Evolutionary conservation across 2,888 invertebrate genomes (phyloP).

Genomic region (Ganaspis brasiliensis): DNA sequence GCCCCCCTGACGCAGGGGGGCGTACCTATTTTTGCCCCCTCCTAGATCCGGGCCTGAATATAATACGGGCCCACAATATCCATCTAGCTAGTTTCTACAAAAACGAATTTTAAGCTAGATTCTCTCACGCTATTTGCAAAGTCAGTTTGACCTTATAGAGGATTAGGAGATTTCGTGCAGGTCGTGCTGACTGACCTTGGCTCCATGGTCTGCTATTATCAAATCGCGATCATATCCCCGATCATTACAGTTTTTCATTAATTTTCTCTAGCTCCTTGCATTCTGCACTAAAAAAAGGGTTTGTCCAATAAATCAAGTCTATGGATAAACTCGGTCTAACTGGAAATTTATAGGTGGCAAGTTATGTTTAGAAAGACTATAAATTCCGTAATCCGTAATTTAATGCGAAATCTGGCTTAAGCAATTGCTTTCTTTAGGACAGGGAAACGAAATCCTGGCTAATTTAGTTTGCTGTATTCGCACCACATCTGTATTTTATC

Average conservation of each 20-base stretch:
- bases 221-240: constrained; percentile 11
- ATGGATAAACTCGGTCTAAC: constrained; percentile 20
- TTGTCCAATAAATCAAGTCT: constrained; percentile 20
- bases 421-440: not conserved
- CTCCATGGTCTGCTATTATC: not conserved
- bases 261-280: not conserved
- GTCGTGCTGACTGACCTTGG: not conserved
- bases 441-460: not conserved
- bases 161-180: not conserved
- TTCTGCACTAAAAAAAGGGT: not conserved
- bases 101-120: not conserved
- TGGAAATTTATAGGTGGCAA: constrained; percentile 8
- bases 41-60: too few species aligned
- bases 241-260: too few species aligned
- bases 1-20: too few species aligned
- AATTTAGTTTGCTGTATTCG: too few species aligned
- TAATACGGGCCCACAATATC: too few species aligned
- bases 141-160: not conserved
- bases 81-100: not conserved
- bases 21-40: too few species aligned
- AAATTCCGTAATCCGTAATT: constrained; percentile 36
- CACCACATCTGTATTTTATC: too few species aligned
- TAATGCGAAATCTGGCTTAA: not conserved
- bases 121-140: constrained; percentile 10
- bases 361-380: constrained; percentile 37